Evolutionary conservation across 2,888 invertebrate species (phyloP), one percentile per base, ranked within the genome.

Genomic region (Patella depressa): DNA sequence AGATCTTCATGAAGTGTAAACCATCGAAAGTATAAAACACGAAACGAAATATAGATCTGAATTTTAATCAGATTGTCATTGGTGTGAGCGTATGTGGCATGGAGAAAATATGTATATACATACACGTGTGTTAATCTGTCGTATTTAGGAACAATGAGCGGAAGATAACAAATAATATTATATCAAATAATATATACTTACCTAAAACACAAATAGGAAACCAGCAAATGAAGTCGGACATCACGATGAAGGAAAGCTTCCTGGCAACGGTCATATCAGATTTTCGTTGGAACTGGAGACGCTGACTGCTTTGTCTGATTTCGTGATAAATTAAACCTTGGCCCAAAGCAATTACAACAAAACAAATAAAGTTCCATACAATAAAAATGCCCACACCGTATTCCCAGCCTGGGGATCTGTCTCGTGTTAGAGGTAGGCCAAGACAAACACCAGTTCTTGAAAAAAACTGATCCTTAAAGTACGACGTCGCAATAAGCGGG

Each of bases 381-480:
- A 91, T 86, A 76, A 90, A 91, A 15, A 91, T 82, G 1, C 85
- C 87, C 7, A 89, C 85, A 7, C 88, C 87, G 79, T 90, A 91
- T 72, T 89, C 88, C 89, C 90, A 90, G 7, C 91, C 91, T 15
- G 89, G 85, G 1, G 88, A 86, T 59, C 83, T 81, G 72, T 89
- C 87, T 24, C 86, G 85, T 11, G 91, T 90, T 24, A 91, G 87
- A 53, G 91, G 90, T 11, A 91, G 81, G 0, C 91, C 88, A 24
- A 91, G 80, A 79, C 91, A 91, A 4, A 91, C 90, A 1, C 81
- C 84, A 0, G 90, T 89, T 54, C 89, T 81, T 9, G 89, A 84
- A 73, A 88, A 90, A 78, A 88, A 90, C 72, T 86, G 75, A 17
- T 84, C 86, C 71, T 85, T 81, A 77, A 91, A 90, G 76, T 90